These are phyloP conservation scores for Pardosa pseudoannulata DNA, from an alignment of 2,888 invertebrate species.

Conservation along the genomic window DNA sequence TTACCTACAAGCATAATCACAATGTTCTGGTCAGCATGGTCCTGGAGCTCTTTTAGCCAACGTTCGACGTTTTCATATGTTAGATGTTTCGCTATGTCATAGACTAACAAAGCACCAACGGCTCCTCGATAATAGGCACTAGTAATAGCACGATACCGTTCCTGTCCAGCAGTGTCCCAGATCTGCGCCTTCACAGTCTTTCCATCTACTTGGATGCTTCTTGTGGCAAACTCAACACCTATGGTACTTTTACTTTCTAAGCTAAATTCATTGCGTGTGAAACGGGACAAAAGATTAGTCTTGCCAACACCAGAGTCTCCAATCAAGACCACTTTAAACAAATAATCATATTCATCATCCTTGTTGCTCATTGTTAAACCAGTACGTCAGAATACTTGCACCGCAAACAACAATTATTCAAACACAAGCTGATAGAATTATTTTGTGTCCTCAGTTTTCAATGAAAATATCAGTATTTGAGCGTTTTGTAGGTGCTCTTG, in stretches of 20 bases:
- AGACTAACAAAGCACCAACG: slow-evolving; percentile 98
- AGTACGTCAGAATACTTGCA: slow-evolving; percentile 38
- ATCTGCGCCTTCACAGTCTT: slow-evolving; percentile 99
- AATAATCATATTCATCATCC: slow-evolving; percentile 99
- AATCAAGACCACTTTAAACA: slow-evolving; percentile 99
- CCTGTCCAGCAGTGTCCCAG: slow-evolving; percentile 99
- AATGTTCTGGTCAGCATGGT: slow-evolving; percentile 99
- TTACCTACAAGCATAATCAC: slow-evolving; percentile 99
- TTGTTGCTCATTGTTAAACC: slow-evolving; percentile 81
- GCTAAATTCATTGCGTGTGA: slow-evolving; percentile 99
- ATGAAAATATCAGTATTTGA: slow-evolving; percentile 26
- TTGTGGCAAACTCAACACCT: slow-evolving; percentile 99
- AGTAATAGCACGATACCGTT: slow-evolving; percentile 97
- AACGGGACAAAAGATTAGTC: slow-evolving; percentile 98
- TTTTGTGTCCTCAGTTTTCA: not conserved
- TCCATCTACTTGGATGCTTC: slow-evolving; percentile 98
- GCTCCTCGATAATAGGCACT: slow-evolving; percentile 98
- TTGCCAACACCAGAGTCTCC: slow-evolving; percentile 99
- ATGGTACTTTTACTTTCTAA: slow-evolving; percentile 99
- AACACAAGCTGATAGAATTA: not conserved
- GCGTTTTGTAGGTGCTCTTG: slow-evolving; percentile 66
- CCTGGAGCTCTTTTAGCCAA: slow-evolving; percentile 97
- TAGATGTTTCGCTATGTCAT: slow-evolving; percentile 99
- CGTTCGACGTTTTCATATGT: slow-evolving; percentile 99
- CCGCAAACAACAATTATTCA: not conserved